Conservation (phyloP, 1,140 invertebrate species). For the Heliconius melpomene region DNA sequence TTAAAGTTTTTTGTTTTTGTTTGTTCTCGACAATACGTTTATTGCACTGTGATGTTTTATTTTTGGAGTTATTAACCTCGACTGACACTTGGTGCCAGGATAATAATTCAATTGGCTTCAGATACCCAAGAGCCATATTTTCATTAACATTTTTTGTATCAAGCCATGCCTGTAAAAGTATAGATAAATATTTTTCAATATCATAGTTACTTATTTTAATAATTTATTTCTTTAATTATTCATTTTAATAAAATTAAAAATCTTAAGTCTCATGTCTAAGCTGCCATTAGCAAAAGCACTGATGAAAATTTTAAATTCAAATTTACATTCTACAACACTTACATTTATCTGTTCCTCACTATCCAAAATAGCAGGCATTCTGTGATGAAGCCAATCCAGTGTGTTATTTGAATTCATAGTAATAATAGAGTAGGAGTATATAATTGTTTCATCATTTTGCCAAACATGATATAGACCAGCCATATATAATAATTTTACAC, state of each 20-base stretch:
- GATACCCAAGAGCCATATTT: slow-evolving; percentile 80
- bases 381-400: slow-evolving; percentile 88
- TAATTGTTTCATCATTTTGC: slow-evolving; percentile 82
- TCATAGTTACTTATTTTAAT: too few species aligned
- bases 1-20: slow-evolving; percentile 64
- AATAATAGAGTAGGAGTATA: slow-evolving; percentile 89
- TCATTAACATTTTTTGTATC: slow-evolving; percentile 83
- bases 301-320: too few species aligned
- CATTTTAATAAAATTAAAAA: too few species aligned
- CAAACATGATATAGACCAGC: slow-evolving; percentile 90
- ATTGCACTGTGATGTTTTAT: slow-evolving; percentile 87
- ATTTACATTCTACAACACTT: slow-evolving; percentile 15
- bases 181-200: background rate
- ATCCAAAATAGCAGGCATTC: slow-evolving; percentile 89
- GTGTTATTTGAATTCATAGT: slow-evolving; percentile 88
- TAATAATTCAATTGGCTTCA: slow-evolving; percentile 81
- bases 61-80: slow-evolving; percentile 87
- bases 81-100: slow-evolving; percentile 87
- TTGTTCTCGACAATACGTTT: slow-evolving; percentile 76
- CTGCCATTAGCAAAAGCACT: too few species aligned
- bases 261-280: too few species aligned
- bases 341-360: slow-evolving; percentile 86
- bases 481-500: slow-evolving; percentile 86
- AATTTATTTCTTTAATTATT: too few species aligned
- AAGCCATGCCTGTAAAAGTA: slow-evolving; percentile 84